Evolutionary conservation across 2,888 invertebrate genomes (phyloP).

Genomic region (Phaonia tiefii): DNA sequence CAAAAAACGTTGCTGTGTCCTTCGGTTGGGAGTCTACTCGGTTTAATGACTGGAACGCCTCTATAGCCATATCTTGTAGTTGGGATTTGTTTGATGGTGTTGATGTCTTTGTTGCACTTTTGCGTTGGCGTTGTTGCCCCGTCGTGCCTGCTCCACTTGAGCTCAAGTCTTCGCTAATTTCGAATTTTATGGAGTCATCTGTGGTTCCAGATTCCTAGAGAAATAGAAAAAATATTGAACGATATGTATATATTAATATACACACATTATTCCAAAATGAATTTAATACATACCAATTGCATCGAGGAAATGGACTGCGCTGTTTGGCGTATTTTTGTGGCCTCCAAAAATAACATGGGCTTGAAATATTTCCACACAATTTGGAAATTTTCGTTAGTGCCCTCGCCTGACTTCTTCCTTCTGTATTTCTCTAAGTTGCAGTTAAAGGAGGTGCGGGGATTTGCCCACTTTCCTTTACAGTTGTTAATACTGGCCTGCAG

Average conservation of each 20-base stretch:
- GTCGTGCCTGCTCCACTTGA: not conserved
- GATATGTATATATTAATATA: not conserved
- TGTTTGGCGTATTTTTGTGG: not conserved
- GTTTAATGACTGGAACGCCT: constrained; percentile 12
- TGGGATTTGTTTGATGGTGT: not conserved
- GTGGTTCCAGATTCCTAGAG: constrained; percentile 30
- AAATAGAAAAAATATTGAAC: not conserved
- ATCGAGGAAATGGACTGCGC: not conserved
- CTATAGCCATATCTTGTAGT: constrained; percentile 20
- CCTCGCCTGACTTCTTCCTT: constrained; percentile 42
- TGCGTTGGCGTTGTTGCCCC: constrained; percentile 7
- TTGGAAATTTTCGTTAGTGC: constrained; percentile 21
- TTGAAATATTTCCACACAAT: constrained; percentile 61
- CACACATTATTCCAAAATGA: not conserved
- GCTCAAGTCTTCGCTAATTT: not conserved
- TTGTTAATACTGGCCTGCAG: constrained; percentile 44
- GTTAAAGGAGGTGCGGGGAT: constrained; percentile 55
- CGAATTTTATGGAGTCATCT: constrained; percentile 18
- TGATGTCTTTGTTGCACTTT: not conserved
- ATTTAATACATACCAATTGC: constrained; percentile 22
- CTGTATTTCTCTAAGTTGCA: constrained; percentile 51
- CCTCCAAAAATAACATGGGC: constrained; percentile 54
- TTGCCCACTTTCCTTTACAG: constrained; percentile 61
- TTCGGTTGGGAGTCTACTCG: not conserved
- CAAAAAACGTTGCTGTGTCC: constrained; percentile 16